Conservation (phyloP, 2,888 invertebrate genomes). For the Deroplatys truncata region DNA sequence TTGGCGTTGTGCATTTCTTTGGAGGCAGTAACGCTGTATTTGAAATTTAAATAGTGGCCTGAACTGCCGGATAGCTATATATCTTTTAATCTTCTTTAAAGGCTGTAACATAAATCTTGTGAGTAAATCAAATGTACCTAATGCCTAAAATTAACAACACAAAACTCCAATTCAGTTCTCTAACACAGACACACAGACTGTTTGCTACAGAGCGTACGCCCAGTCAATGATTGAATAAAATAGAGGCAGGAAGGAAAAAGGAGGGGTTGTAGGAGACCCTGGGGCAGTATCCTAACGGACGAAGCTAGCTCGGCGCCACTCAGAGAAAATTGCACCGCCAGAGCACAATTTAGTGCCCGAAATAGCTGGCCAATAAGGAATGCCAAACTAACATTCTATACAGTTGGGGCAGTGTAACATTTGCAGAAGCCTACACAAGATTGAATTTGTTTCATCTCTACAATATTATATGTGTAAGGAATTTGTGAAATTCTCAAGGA, state of each 20-base stretch:
- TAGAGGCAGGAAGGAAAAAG: not conserved
- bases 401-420: not conserved
- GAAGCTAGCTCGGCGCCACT: not conserved
- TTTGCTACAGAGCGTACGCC: not conserved
- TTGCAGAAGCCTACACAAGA: not conserved
- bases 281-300: not conserved
- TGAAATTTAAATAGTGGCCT: no score
- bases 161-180: not conserved
- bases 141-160: no score
- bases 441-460: no score
- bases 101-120: not conserved
- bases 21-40: no score
- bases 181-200: not conserved
- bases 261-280: not conserved
- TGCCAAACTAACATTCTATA: not conserved
- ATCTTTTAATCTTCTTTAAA: not conserved
- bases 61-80: no score
- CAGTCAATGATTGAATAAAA: not conserved
- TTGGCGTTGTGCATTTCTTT: no score
- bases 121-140: no score
- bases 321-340: not conserved
- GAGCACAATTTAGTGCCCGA: not conserved
- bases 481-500: no score
- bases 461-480: no score
- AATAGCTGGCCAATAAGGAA: not conserved